A percentile compares a stretch with the other conserved stretches of the same genome.
phyloP scores from a whole-genome alignment of 2,113 vertebrate species.

The Buteo buteo region DNA sequence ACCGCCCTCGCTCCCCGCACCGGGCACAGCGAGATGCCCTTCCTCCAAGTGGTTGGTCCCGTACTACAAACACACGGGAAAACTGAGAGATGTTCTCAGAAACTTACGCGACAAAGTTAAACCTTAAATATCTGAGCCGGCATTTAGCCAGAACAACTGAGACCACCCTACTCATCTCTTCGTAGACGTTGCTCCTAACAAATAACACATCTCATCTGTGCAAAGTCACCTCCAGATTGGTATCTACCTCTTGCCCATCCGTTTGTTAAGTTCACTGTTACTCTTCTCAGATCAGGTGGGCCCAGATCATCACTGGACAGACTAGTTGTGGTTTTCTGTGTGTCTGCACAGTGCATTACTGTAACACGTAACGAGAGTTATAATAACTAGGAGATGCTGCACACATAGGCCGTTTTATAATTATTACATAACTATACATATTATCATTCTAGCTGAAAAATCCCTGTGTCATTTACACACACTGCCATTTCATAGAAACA shows the following conservation, averaged over 20 bases:
- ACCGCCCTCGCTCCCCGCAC: fast-evolving
- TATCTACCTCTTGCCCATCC: too few species aligned
- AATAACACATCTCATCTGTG: fast-evolving
- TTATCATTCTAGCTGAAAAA: neutral
- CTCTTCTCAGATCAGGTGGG: neutral
- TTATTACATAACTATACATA: neutral
- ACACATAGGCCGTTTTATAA: neutral
- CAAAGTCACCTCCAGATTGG: neutral
- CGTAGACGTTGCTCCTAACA: neutral
- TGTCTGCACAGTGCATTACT: neutral
- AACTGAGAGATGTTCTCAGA: neutral
- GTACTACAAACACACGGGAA: neutral
- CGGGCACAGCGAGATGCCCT: fast-evolving
- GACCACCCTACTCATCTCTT: neutral
- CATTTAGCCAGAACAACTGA: neutral
- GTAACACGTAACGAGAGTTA: neutral
- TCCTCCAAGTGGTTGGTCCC: neutral
- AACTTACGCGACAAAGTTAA: neutral
- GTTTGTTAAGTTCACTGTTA: neutral
- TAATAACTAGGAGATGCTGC: neutral
- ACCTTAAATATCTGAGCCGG: neutral
- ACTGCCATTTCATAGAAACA: neutral
- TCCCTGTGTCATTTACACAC: neutral
- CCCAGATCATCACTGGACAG: neutral
- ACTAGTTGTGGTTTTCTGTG: neutral